Base-by-base conservation (phyloP, 1,140 invertebrate species). In the Bombus soroeensis region DNA sequence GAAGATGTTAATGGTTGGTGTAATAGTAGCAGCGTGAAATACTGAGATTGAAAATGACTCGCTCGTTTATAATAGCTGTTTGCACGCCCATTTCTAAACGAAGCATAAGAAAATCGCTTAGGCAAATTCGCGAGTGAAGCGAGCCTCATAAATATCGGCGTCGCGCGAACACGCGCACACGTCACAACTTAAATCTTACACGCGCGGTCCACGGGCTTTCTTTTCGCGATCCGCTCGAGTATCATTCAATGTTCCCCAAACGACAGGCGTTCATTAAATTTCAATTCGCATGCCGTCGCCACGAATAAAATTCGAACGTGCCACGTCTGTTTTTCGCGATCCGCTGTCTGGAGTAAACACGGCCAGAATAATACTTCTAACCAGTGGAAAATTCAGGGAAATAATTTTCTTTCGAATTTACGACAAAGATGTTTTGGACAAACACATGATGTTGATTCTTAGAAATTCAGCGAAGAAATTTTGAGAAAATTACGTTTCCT, bases 221-320 rank as follows among this genome's bases (percentile, higher is more conserved):
- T 12, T 37, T 22, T 28, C n/a, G 53, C 53, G 37, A 28, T 41
- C 37, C 28, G 15, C 3, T 28, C 34, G 41, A 64, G 25, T 78
- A 78, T 78, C 62, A 34, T 34, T 64, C 59, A 10, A 78, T 28
- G 32, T 18, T 77, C 39, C 37, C 18, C 28, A 37, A 34, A 64
- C 25, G 39, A 66, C 34, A 2, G 18, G 59, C 43, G 43, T 47
- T 66, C 74, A 41, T 83, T 83, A 83, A 75, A 73, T 81, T 81
- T 53, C 68, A 77, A 83, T 66, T 83, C 72, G 72, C 57, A 72
- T 53, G 34, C 74, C 32, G 28, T 13, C 47, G 34, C 43, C 53
- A 15, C 57, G 41, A 68, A 82, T 59, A 43, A 82, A 82, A 80
- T 80, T 80, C 66, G 62, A 70, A 80, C 78, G 78, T 71, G 64